Evolutionary conservation across 2,797 vertebrate genomes (phyloP), one percentile per base, ranked within the genome.

Genomic region (Cottoperca gobio): DNA sequence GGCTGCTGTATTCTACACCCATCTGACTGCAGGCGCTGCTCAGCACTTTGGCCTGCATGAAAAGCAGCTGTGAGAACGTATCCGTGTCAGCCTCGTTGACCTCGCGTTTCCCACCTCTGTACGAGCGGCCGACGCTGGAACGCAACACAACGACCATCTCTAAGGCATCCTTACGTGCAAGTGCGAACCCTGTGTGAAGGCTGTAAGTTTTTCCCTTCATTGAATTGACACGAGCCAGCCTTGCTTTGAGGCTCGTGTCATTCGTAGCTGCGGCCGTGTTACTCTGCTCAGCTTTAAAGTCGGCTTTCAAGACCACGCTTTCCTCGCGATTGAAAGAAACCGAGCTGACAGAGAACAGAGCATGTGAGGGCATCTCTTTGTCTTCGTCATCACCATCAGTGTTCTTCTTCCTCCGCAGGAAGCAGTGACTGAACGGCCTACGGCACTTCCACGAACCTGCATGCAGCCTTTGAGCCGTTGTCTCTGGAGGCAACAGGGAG

Each of bases 151-250:
- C 89, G 71, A 95, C 95, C 88, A 98, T 95, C 88, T 97, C 97
- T 91, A 95, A 95, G 92, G 97, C 96, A 95, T 98, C 97, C 88
- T 95, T 96, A 82, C 95, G 95, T 90, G 97, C 97, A 73, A 95
- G 95, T 57, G 95, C 93, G 77, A 98, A 98, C 83, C 97, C 97
- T 70, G 94, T 94, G 55, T 96, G 97, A 93, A 96, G 95, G 89
- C 94, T 92, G 80, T 97, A 98, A 2, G 90, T 96, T 90, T 95
- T 97, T 67, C 96, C 96, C 86, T 97, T 98, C 93, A 98, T 96
- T 80, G 91, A 92, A 77, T 96, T 95, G 79, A 98, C 95, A 82
- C 72, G 90, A 1, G 92, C 91, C 65, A 97, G 95, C 81, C 82
- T 94, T 57, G 93, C 94, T 85, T 96, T 87, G 2, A 98, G 96